A percentile compares a stretch with the other conserved stretches of the same genome.
Conservation (phyloP, 2,113 vertebrate species). For the Oncorhynchus kisutch region DNA sequence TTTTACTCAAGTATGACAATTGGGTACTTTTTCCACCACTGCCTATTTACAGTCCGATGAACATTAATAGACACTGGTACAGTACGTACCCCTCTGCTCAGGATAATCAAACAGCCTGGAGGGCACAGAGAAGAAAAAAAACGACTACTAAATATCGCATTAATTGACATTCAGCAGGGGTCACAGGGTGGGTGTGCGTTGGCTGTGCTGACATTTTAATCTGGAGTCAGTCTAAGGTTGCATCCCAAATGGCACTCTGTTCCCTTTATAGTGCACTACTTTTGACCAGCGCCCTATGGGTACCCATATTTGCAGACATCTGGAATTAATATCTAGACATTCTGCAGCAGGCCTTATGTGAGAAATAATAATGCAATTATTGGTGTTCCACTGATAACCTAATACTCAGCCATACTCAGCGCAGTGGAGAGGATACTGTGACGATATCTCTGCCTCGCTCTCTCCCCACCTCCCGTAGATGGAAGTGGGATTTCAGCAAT, state of each 20-base stretch:
- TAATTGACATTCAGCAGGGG: slow-evolving; percentile 63
- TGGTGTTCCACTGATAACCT: slow-evolving; percentile 16
- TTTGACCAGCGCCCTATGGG: neutral
- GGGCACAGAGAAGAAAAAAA: slow-evolving; percentile 48
- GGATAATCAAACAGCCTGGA: slow-evolving; percentile 56
- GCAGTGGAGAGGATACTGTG: neutral
- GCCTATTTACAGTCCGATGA: slow-evolving; percentile 62
- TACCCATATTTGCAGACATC: slow-evolving; percentile 22
- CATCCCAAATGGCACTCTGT: too few species aligned
- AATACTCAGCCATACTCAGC: slow-evolving; percentile 7
- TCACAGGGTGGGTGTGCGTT: slow-evolving; percentile 54
- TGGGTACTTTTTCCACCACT: neutral
- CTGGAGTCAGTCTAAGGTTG: slow-evolving; percentile 22
- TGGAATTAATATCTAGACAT: slow-evolving; percentile 14
- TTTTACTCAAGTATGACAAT: too few species aligned
- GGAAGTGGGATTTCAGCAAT: slow-evolving; percentile 21
- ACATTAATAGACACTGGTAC: slow-evolving; percentile 66
- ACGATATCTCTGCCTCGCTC: neutral
- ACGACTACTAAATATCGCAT: slow-evolving; percentile 66
- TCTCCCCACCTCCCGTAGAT: slow-evolving; percentile 19
- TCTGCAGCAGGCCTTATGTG: slow-evolving; percentile 15
- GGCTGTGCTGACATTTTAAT: slow-evolving; percentile 62
- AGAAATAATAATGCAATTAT: slow-evolving; percentile 11
- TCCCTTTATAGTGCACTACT: too few species aligned
- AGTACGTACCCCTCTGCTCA: slow-evolving; percentile 48